Evolutionary conservation across 1,140 invertebrate genomes (phyloP).

Genomic region (Pogonognathellus flavescens): DNA sequence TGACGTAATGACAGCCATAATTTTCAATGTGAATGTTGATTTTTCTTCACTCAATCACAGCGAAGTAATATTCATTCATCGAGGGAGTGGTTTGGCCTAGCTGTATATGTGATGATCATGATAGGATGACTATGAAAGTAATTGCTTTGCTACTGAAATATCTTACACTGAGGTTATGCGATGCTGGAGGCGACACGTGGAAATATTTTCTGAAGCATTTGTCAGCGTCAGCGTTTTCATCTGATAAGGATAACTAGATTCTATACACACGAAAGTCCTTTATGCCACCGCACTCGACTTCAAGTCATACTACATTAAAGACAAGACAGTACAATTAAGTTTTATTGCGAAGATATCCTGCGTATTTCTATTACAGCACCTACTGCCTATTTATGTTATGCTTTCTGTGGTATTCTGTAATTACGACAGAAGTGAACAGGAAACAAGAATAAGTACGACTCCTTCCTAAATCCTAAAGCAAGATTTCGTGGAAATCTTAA

Average conservation of each 20-base stretch:
- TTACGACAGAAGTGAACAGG: too few relatives aligned
- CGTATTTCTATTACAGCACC: too few relatives aligned
- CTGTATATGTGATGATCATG: not conserved
- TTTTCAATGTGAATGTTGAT: constrained; percentile 31
- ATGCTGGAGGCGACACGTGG: constrained; percentile 41
- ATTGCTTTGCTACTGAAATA: constrained; percentile 16
- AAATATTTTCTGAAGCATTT: constrained; percentile 36
- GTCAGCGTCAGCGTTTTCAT: not conserved
- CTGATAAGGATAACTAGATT: not conserved
- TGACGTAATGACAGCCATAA: constrained; percentile 23
- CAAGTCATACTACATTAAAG: too few relatives aligned
- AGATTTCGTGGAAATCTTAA: too few relatives aligned
- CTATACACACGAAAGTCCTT: too few relatives aligned
- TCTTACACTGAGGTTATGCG: not conserved
- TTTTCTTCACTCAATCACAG: constrained; percentile 26
- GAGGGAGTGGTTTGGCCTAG: not conserved
- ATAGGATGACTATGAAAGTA: constrained; percentile 34
- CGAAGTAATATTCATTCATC: not conserved
- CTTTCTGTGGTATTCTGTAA: too few relatives aligned
- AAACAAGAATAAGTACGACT: too few relatives aligned
- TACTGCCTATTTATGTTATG: too few relatives aligned
- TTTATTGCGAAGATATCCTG: too few relatives aligned
- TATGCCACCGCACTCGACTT: too few relatives aligned
- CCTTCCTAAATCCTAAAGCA: too few relatives aligned
- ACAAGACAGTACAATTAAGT: too few relatives aligned